Conservation (phyloP, 1,140 invertebrate species). For the Augochlora pura region DNA sequence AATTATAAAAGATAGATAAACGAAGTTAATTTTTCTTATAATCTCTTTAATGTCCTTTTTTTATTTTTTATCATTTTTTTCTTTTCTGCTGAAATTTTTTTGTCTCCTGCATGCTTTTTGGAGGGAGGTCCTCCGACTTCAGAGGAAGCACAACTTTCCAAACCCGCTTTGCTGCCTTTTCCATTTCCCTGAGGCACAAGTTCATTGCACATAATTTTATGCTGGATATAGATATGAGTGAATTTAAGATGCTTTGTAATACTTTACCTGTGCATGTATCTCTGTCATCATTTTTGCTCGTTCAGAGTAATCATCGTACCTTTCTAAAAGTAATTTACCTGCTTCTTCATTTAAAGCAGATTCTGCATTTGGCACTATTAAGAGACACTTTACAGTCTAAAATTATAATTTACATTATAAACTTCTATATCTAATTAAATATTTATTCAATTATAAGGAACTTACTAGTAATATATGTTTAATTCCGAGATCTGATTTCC, state of each 20-base stretch:
- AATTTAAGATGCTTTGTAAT: neutral
- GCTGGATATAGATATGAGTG: neutral
- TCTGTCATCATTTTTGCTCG: conserved; percentile 96
- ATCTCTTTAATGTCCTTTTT: conserved; percentile 92
- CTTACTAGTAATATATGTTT: conserved; percentile 95
- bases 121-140: conserved; percentile 86
- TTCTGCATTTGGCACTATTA: conserved; percentile 97
- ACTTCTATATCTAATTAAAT: neutral
- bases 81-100: conserved; percentile 89
- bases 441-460: conserved; percentile 45
- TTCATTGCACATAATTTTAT: neutral
- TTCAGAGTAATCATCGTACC: conserved; percentile 94
- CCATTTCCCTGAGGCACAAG: conserved; percentile 66
- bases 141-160: conserved; percentile 71
- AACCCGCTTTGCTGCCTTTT: conserved; percentile 73
- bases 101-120: conserved; percentile 92
- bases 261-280: conserved; percentile 90
- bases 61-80: conserved; percentile 91
- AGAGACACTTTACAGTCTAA: conserved; percentile 93
- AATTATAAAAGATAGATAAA: conserved; percentile 64
- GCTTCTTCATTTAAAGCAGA: conserved; percentile 97
- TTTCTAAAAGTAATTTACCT: conserved; percentile 93
- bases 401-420: neutral
- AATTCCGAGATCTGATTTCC: conserved; percentile 97
- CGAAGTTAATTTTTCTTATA: conserved; percentile 83